Base-by-base conservation (phyloP, 1,140 invertebrate species). In the Conus ventricosus region DNA sequence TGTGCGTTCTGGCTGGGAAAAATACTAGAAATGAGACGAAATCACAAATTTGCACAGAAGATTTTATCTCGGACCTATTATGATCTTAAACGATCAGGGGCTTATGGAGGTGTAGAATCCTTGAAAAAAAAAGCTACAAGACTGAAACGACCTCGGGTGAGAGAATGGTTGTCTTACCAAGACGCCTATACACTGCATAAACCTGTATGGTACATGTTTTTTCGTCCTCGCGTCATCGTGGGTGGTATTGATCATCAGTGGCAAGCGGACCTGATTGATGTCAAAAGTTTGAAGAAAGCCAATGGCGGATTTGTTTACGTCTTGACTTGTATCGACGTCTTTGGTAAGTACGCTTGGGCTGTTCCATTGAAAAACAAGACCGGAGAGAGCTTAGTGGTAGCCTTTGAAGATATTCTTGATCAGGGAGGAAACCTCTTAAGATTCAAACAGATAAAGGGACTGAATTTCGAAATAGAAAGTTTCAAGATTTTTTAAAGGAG, bases 321-420 rank as follows among this genome's bases (percentile, higher is more conserved):
- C 54, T 90, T 96, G 84, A 94, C 93, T 54, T 92, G 95, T 8
- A 96, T 96, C 87, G 95, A 96, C 91, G 89, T 91, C 54, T 96
- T 95, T 92, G 94, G 93, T 84, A 96, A 96, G 93, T 95, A 92
- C 91, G 94, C 95, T 39, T 96, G 94, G 94, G 93, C 93, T 25
- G 75, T 94, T 53, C 94, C 95, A 11, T n/a, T 96, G 57, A 95
- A 96, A 94, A 94, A 90, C 20, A 96, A 96, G 93, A 95, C 88
- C 39, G 39, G 39, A 39, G 39, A 39, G 39, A 39, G 39, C 84
- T 88, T 92, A 23, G 53, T 88, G 23, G n/a, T 89, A 6, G 91
- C 90, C 25, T 91, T 94, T 88, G 60, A 88, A 88, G 91, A 88
- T 84, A 91, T 91, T 84, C 95, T 92, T 60, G 63, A 53, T 8